Base-by-base conservation (phyloP, 2,797 vertebrate genomes). In the Sebastes matsubarae region DNA sequence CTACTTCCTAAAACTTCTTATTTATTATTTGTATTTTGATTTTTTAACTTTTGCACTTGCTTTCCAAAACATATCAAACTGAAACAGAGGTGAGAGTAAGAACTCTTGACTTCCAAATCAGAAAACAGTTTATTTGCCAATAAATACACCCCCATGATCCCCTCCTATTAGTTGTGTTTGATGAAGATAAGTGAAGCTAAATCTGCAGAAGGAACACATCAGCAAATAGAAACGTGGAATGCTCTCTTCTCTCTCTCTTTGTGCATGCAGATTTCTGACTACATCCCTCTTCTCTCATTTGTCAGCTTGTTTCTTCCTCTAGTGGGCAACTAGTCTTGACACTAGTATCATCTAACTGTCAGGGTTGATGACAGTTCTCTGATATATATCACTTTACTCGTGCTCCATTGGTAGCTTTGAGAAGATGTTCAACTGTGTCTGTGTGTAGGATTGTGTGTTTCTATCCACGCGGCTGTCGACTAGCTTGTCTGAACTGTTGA, bases 141-240 rank as follows among this genome's bases (percentile, higher is more conserved):
- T 29, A 60, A 68, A 72, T 11, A 67, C 38, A 20, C 46, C 46
- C 46, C n/a, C 52, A 54, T 32, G 3, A 52, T 61, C 2, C 50
- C 27, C 25, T 55, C 13, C 2, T 32, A 18, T 59, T 20, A 38
- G 22, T 12, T 1, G 16, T 60, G 38, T 68, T 64, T 61, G 13
- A 42, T 46, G 7, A 59, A 66, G 4, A 58, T 10, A 66, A 34
- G 13, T 38, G 54, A 75, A 13, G n/a, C 22, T 16, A 67, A 77
- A 77, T 22, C 36, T 65, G 25, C 32, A 55, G 18, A 63, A 57
- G 18, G 8, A 72, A 72, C 50, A 76, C 50, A 64, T 54, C 5
- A 59, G 60, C 57, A 38, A 24, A n/a, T 8, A 30, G 6, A 70
- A 61, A 79, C 3, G 24, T 6, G 8, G 27, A 69, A 10, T 7